phyloP scores from a whole-genome alignment of 2,888 invertebrate species.

The Metallyticus violacea region DNA sequence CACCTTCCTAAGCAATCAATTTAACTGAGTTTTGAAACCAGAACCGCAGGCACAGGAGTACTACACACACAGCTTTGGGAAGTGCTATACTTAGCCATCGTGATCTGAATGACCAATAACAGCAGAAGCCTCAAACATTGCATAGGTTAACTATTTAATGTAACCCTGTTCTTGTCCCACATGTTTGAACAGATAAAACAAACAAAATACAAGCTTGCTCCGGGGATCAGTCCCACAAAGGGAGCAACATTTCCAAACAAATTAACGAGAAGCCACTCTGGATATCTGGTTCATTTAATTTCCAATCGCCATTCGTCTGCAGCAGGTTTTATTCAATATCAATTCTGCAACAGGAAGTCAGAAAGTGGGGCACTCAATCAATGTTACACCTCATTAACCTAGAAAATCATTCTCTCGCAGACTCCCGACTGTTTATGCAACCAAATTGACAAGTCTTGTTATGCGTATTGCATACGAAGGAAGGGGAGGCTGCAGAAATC shows the following conservation, averaged over 20 bases:
- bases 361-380: not conserved
- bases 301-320: not conserved
- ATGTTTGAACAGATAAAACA: not conserved
- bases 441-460: slow-evolving; percentile 2
- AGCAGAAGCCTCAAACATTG: no score
- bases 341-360: not conserved
- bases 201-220: no score
- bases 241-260: not conserved
- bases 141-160: not conserved
- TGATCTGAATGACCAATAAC: no score
- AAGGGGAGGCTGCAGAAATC: not conserved
- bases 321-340: not conserved
- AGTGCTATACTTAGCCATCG: no score
- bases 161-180: not conserved
- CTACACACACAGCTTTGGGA: no score
- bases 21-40: no score
- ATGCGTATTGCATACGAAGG: not conserved
- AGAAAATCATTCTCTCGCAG: not conserved
- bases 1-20: no score
- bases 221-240: not conserved
- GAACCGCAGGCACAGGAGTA: no score
- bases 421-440: slow-evolving; percentile 14
- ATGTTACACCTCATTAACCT: not conserved
- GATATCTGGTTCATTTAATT: not conserved
- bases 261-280: not conserved